Evolutionary conservation across 2,888 invertebrate species (phyloP), one percentile per base, ranked within the genome.

Genomic region (Ophion obscuratus): DNA sequence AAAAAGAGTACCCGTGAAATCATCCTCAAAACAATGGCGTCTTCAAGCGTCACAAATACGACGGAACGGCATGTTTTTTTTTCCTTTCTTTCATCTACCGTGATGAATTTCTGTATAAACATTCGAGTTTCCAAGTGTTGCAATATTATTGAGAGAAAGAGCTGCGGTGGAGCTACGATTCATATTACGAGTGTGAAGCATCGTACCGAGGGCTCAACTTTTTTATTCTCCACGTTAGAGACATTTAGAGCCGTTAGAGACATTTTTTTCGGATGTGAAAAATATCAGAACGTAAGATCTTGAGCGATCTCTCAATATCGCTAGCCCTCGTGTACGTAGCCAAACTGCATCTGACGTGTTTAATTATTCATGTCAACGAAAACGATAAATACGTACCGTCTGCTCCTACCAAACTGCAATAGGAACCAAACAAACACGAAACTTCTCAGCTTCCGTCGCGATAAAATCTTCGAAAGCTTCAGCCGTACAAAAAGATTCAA

Each of bases 371-470:
- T 70, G 74, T 64, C 17, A 73, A 83, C 61, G 4, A 70, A 84
- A 87, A 86, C n/a, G n/a, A 74, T 81, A 80, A 86, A 83, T 92
- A 92, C 91, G 88, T 91, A 92, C 91, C 92, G 87, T 88, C 88
- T 86, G 89, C 89, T 90, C 89, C 90, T 91, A 91, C 89, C 86
- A 90, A 75, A 89, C 88, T 87, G 87, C 88, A 87, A 88, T 81
- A 87, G 67, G 78, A 81, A 87, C 81, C 79, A 17, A 47, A 57
- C 68, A 53, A 68, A 67, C 62, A 47, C 31, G 47, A 75, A 76
- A 78, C 74, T 70, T 77, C 77, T 88, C 84, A 88, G 67, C 78
- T 87, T 87, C 79, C 88, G 83, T 90, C 88, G 87, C 87, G 88
- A 88, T 86, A 88, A 88, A 61, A 67, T 64, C 31, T 78, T 81